A percentile compares a stretch with the other conserved stretches of the same genome.
phyloP scores from a whole-genome alignment of 2,888 invertebrate species.

The Rugalucina vietnamica region DNA sequence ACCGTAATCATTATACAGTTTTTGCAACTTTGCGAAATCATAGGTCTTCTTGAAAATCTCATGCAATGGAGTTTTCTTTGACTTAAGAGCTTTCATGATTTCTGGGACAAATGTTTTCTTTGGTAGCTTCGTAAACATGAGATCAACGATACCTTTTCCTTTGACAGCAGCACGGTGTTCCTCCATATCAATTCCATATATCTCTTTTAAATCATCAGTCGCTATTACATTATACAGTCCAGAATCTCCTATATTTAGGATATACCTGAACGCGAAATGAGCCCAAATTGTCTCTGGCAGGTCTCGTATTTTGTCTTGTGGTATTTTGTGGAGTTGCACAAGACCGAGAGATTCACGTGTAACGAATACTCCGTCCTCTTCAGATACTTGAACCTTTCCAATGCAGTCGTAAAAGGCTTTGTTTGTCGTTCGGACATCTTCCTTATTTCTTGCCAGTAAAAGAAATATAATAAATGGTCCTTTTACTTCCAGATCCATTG shows the following conservation, averaged over 20 bases:
- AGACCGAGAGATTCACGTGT: conserved; percentile 43
- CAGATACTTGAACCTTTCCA: conserved; percentile 29
- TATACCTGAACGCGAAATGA: conserved; percentile 41
- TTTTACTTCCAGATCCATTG: conserved; percentile 22
- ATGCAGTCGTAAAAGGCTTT: conserved; percentile 49
- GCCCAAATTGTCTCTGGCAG: conserved; percentile 42
- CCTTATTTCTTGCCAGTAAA: conserved; percentile 11
- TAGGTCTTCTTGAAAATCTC: conserved; percentile 5
- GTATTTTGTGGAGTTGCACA: conserved; percentile 40
- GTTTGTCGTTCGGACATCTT: not conserved
- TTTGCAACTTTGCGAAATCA: conserved; percentile 18
- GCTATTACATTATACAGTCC: conserved; percentile 52
- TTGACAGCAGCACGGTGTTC: conserved; percentile 41
- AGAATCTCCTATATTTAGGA: conserved; percentile 45
- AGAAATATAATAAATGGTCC: conserved; percentile 38
- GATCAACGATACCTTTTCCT: conserved; percentile 38
- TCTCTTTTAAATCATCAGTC: conserved; percentile 15
- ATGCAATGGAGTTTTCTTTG: conserved; percentile 13
- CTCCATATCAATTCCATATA: conserved; percentile 55
- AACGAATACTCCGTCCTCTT: conserved; percentile 40
- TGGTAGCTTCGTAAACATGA: conserved; percentile 45
- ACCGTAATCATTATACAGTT: conserved; percentile 15
- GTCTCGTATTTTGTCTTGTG: not conserved
- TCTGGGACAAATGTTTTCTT: conserved; percentile 16
- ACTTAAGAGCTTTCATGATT: conserved; percentile 9